phyloP scores from a whole-genome alignment of 92 coral and sea anemone genomes.

The Desmophyllum pertusum region DNA sequence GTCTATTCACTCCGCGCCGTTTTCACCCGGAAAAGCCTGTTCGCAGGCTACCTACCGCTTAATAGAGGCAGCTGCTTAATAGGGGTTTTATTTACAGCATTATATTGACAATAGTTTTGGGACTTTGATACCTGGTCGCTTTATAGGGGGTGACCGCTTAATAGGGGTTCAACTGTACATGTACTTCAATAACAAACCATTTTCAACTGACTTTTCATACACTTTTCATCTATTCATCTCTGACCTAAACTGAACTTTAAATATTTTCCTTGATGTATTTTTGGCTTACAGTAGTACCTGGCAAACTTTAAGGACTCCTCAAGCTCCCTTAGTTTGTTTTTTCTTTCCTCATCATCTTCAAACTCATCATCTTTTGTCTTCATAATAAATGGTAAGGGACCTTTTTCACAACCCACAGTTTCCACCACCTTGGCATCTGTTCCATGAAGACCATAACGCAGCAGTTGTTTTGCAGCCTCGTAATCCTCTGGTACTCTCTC shows the following conservation, averaged over 20 bases:
- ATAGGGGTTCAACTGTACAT: too few relatives aligned
- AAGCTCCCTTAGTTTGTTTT: conserved; percentile 53
- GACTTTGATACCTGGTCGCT: too few relatives aligned
- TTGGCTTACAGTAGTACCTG: conserved; percentile 47
- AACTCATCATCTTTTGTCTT: conserved; percentile 51
- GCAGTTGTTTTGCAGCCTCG: conserved; percentile 89
- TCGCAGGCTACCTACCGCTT: too few relatives aligned
- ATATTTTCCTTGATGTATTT: background rate
- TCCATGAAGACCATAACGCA: conserved; percentile 93
- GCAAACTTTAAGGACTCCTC: conserved; percentile 79
- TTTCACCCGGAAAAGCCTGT: too few relatives aligned
- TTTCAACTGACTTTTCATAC: background rate
- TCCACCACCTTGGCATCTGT: conserved; percentile 78
- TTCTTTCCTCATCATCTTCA: conserved; percentile 47
- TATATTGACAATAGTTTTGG: too few relatives aligned
- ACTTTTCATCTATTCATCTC: background rate
- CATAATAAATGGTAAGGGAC: conserved; percentile 75
- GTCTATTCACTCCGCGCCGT: too few relatives aligned
- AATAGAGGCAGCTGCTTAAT: too few relatives aligned
- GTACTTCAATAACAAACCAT: background rate
- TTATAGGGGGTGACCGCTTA: too few relatives aligned
- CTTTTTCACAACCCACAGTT: conserved; percentile 70
- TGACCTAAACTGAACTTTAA: background rate
- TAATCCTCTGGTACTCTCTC: conserved; percentile 94
- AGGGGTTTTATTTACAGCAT: too few relatives aligned